phyloP scores from a whole-genome alignment of 2,113 vertebrate species.

The Pseudolaguvia tuberculata region DNA sequence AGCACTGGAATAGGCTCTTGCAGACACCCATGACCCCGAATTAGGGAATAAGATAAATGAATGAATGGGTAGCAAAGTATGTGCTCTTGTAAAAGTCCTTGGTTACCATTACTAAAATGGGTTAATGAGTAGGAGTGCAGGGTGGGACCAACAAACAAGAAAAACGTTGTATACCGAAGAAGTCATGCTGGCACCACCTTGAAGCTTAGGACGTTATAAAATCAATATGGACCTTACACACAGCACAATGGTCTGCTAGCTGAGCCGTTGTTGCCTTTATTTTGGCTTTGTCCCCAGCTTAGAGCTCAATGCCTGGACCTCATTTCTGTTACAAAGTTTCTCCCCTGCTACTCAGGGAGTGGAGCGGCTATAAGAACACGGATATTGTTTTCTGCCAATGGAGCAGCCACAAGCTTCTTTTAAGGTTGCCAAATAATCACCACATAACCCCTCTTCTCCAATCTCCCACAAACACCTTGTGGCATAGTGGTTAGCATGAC shows the following conservation, averaged over 20 bases:
- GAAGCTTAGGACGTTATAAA: conserved; percentile 5
- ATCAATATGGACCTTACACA: conserved; percentile 10
- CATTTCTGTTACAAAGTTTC: conserved; percentile 22
- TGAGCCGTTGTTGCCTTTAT: conserved; percentile 46
- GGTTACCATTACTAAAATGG: conserved; percentile 14
- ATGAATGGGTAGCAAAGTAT: neutral
- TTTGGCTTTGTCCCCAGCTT: conserved; percentile 31
- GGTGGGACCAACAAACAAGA: conserved; percentile 23
- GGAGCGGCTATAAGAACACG: conserved; percentile 33
- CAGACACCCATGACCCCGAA: no score
- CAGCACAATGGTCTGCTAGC: conserved; percentile 35
- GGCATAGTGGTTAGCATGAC: no score
- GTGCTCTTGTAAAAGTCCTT: conserved; percentile 15
- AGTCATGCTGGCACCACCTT: conserved; percentile 3
- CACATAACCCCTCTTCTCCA: no score
- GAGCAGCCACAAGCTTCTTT: conserved; percentile 28
- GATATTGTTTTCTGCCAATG: conserved; percentile 39
- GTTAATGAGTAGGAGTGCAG: neutral
- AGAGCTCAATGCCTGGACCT: conserved; percentile 14
- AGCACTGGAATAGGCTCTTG: no score
- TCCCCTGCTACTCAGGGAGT: conserved; percentile 32
- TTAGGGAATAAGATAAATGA: no score
- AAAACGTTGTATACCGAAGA: conserved; percentile 33
- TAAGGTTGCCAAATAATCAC: conserved; percentile 1
- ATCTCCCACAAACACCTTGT: conserved; percentile 8